These are phyloP conservation scores for Stictocephala bisonia DNA, from an alignment of 2,888 invertebrate genomes.

Conservation along the genomic window DNA sequence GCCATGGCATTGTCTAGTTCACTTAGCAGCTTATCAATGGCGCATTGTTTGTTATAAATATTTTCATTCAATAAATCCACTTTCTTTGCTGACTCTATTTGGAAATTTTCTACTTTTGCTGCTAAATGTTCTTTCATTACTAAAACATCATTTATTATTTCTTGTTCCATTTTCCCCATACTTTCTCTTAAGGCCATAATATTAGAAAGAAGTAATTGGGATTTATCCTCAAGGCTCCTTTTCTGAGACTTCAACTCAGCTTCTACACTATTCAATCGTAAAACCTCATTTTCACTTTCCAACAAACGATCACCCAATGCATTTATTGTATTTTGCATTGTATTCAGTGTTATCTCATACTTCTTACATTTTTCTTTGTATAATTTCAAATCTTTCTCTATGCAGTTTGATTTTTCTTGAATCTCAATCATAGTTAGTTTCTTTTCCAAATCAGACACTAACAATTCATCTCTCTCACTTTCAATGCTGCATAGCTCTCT, in stretches of 20 bases:
- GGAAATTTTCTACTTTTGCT: background rate
- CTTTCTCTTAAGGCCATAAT: background rate
- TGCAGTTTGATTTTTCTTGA: background rate
- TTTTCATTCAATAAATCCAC: too few species aligned
- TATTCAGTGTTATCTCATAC: conserved; percentile 2
- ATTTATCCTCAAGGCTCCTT: background rate
- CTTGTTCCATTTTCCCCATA: too few species aligned
- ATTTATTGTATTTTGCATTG: conserved; percentile 5
- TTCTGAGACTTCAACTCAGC: background rate
- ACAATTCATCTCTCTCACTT: background rate
- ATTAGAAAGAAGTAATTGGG: background rate
- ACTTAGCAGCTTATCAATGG: too few species aligned
- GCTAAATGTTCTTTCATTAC: background rate
- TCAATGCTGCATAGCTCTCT: background rate
- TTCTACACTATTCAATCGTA: background rate
- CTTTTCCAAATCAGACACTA: conserved; percentile 7
- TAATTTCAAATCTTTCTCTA: background rate
- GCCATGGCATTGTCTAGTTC: too few species aligned
- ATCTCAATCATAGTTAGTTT: background rate
- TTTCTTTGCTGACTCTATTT: background rate
- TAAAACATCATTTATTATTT: too few species aligned
- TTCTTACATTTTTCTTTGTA: background rate
- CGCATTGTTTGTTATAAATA: too few species aligned
- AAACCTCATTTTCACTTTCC: conserved; percentile 6
- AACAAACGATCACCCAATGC: background rate